Percentiles rank a stretch among this genome's conserved stretches.
Evolutionary conservation across 2,888 invertebrate genomes (phyloP).

Genomic region (Hoplodrina ambigua): DNA sequence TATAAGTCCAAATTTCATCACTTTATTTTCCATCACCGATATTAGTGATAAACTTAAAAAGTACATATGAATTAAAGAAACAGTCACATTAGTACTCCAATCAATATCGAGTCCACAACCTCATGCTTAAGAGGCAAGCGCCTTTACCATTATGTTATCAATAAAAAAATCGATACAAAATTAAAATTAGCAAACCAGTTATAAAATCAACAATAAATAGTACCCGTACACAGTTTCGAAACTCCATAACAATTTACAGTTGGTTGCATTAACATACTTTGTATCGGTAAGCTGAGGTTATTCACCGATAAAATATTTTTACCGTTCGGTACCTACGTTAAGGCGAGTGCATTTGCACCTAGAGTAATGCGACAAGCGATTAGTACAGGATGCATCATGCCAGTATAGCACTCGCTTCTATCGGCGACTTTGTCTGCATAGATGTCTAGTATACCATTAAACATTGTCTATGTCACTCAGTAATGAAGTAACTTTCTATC

Average conservation of each 20-base stretch:
- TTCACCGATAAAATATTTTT: constrained; percentile 48
- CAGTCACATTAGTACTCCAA: no score
- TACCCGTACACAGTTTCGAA: constrained; percentile 16
- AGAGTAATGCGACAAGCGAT: background rate
- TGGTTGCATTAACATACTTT: constrained; percentile 49
- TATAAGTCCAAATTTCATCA: no score
- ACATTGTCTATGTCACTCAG: no score
- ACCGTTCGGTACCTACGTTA: constrained; percentile 41
- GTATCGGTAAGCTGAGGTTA: constrained; percentile 33
- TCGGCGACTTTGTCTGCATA: no score
- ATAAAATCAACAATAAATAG: constrained; percentile 19
- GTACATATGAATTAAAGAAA: no score
- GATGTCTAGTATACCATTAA: no score
- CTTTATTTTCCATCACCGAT: no score
- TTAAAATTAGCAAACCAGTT: constrained; percentile 13
- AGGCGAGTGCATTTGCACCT: constrained; percentile 31
- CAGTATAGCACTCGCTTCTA: background rate
- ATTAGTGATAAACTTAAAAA: no score
- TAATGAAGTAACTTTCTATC: no score
- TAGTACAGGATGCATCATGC: constrained; percentile 20
- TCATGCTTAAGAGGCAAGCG: no score
- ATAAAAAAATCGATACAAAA: background rate
- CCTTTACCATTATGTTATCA: background rate
- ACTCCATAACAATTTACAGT: constrained; percentile 39
- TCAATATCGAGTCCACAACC: no score